Base-by-base conservation (phyloP, 2,797 vertebrate species). In the Cyprinodon diabolis region DNA sequence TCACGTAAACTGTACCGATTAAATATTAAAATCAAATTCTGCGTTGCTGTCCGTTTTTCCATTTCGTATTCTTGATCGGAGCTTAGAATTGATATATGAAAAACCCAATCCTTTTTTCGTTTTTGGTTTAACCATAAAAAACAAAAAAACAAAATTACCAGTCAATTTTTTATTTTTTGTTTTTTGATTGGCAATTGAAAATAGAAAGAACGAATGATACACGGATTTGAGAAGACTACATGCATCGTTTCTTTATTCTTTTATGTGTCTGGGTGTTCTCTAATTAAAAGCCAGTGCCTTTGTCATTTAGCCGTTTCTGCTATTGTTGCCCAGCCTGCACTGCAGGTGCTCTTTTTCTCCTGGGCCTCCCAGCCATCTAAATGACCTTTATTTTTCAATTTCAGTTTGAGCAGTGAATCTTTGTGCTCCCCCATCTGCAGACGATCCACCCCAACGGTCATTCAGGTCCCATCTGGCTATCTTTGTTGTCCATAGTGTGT, bases 351-450 rank as follows among this genome's bases (percentile, higher is more conserved):
- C 14, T n/a, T 76, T 66, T 8, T 75, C 68, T 62, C 57, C n/a
- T 65, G 21, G 68, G 51, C 43, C 43, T 21, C 49, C 40, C 49
- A 21, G 74, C 75, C 77, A 71, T 75, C 63, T 72, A 71, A 11
- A 19, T 8, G 2, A n/a, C n/a, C 66, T 21, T 37, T 78, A 4
- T 62, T 47, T 43, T 40, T 73, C 23, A 62, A 57, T 68, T 63
- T 35, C 40, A 52, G 66, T 37, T 69, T 58, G 12, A 25, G 0
- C 30, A 9, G 25, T 17, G 17, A 62, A 52, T 63, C 19, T 55
- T 7, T 55, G 12, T 63, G 69, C 25, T 23, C 13, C 30, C 69
- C 74, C 76, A 82, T 83, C 77, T 86, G 77, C 63, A 14, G 11
- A 14, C 71, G 52, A 78, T 17, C n/a, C 25, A 71, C 21, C 21